Evolutionary conservation across 1,140 invertebrate genomes (phyloP).

Genomic region (Brachionus angularis): DNA sequence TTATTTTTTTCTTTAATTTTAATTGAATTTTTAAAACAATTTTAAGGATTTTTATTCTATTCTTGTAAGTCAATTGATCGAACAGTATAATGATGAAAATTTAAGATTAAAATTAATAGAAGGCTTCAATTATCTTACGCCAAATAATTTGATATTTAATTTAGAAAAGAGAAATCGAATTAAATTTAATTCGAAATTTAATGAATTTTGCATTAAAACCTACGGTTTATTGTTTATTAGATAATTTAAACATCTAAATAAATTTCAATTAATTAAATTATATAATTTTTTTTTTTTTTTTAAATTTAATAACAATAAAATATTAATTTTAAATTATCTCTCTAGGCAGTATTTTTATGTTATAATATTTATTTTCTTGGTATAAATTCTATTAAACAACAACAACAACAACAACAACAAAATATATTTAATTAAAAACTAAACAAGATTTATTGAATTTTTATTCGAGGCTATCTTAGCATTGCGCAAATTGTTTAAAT

Average conservation of each 20-base stretch:
- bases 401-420: too few relatives aligned
- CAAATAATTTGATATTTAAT: constrained; percentile 29
- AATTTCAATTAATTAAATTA: background rate
- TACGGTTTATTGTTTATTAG: constrained; percentile 38
- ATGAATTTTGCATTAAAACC: constrained; percentile 38
- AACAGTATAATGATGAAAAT: too few relatives aligned
- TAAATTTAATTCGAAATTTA: constrained; percentile 38
- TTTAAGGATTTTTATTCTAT: constrained; percentile 1
- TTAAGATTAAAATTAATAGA: background rate
- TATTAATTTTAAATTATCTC: too few relatives aligned
- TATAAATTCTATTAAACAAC: background rate
- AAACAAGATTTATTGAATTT: too few relatives aligned
- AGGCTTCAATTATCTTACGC: constrained; percentile 5
- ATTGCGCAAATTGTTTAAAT: too few relatives aligned
- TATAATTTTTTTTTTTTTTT: background rate
- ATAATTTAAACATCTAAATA: too few relatives aligned
- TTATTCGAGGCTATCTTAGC: too few relatives aligned
- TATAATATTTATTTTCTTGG: background rate
- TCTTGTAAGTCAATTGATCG: constrained; percentile 33
- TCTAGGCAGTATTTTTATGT: background rate
- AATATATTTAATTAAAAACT: too few relatives aligned
- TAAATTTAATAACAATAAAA: background rate
- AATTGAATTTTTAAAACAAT: background rate
- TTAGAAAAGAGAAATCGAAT: constrained; percentile 30
- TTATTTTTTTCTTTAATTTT: background rate